These are phyloP conservation scores for Coelinius sp. DNA, from an alignment of 2,888 invertebrate genomes.

Conservation along the genomic window DNA sequence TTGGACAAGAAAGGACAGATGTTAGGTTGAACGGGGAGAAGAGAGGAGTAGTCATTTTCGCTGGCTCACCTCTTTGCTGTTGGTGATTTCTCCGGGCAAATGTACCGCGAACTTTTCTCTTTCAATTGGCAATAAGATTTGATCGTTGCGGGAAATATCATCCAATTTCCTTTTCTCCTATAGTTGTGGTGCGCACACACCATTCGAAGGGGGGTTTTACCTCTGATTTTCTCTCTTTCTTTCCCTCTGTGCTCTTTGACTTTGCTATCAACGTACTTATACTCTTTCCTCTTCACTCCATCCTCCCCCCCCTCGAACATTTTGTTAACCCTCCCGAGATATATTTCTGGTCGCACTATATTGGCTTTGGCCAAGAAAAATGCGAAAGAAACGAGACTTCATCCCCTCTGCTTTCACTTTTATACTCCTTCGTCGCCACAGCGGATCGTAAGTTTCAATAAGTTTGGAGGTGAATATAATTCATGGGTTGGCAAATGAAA, in stretches of 20 bases:
- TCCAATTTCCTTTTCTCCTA: constrained; percentile 67
- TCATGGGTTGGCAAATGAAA: constrained; percentile 20
- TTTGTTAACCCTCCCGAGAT: constrained; percentile 28
- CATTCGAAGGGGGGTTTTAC: constrained; percentile 8
- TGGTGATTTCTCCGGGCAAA: constrained; percentile 64
- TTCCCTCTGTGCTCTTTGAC: constrained; percentile 33
- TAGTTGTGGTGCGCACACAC: constrained; percentile 41
- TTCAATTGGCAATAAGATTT: constrained; percentile 69
- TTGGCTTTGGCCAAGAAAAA: constrained; percentile 16
- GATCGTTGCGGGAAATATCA: constrained; percentile 69
- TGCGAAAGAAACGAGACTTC: constrained; percentile 29
- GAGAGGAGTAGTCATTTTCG: constrained; percentile 54
- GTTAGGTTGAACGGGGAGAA: constrained; percentile 47
- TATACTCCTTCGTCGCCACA: constrained; percentile 1
- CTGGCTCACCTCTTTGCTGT: constrained; percentile 51
- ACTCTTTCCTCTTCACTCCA: constrained; percentile 27
- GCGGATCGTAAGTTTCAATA: constrained; percentile 20
- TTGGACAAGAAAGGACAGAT: constrained; percentile 31
- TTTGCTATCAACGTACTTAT: constrained; percentile 31
- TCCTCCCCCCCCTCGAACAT: not conserved
- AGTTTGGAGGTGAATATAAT: constrained; percentile 12
- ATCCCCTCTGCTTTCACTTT: constrained; percentile 25
- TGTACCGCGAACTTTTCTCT: constrained; percentile 68
- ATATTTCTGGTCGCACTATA: constrained; percentile 28
- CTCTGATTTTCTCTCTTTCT: constrained; percentile 25